Conservation (phyloP, 2,113 vertebrate species). For the Circaetus cinerascens region DNA sequence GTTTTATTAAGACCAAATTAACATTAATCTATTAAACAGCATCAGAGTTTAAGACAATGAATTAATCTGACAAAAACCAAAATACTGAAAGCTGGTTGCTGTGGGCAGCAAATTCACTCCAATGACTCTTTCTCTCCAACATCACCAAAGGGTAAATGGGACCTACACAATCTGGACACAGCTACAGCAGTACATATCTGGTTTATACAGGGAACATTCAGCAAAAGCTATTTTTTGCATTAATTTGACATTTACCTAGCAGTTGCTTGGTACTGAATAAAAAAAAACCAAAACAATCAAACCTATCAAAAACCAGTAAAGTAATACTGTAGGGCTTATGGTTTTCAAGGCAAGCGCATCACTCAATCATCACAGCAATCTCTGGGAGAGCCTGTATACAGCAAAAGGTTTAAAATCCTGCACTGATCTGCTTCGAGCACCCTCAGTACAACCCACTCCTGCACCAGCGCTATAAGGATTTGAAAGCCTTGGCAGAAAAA, state of each 20-base stretch:
- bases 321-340: not conserved
- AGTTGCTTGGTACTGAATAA: not conserved
- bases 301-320: not conserved
- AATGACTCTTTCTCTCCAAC: not conserved
- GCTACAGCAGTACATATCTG: not conserved
- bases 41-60: not conserved
- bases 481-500: not conserved
- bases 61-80: not conserved
- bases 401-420: not conserved
- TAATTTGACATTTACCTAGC: not conserved
- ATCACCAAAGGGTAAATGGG: not conserved
- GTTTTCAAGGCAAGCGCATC: not conserved
- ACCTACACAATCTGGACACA: not conserved
- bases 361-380: not conserved
- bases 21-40: not conserved
- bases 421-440: rapidly evolving
- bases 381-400: not conserved
- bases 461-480: too few relatives aligned
- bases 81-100: not conserved
- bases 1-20: not conserved
- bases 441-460: not conserved
- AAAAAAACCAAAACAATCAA: not conserved
- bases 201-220: not conserved
- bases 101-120: not conserved
- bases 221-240: not conserved